A percentile compares a stretch with the other conserved stretches of the same genome.
Evolutionary conservation across 2,797 vertebrate genomes (phyloP).

Genomic region (Caiman crocodilus): DNA sequence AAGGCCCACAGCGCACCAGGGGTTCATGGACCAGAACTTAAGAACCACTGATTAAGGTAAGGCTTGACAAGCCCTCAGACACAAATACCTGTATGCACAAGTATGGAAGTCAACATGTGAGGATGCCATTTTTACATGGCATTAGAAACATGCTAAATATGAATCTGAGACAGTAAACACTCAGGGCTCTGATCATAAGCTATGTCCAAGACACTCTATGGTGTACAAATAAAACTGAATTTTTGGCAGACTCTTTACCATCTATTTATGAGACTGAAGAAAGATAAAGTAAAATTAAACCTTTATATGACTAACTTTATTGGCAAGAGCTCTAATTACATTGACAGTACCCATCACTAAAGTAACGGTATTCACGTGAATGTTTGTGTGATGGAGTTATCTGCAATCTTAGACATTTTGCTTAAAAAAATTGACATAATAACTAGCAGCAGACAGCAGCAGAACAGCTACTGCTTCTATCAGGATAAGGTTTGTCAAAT

Average conservation of each 20-base stretch:
- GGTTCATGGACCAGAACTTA: not conserved
- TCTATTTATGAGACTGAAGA: not conserved
- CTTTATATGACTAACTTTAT: not conserved
- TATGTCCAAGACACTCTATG: not conserved
- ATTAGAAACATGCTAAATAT: not conserved
- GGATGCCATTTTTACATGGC: not conserved
- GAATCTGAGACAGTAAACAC: not conserved
- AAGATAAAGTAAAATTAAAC: not conserved
- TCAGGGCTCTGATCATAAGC: not conserved
- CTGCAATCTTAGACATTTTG: not conserved
- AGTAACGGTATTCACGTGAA: not conserved
- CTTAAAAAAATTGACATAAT: not conserved
- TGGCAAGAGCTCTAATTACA: not conserved
- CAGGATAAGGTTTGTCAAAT: not conserved
- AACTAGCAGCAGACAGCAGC: not conserved
- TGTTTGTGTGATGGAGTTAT: not conserved
- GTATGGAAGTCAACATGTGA: not conserved
- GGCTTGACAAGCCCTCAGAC: not conserved
- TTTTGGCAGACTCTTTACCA: not conserved
- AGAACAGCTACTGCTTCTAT: not conserved
- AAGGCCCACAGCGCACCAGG: not conserved
- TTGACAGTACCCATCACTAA: not conserved
- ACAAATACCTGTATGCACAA: not conserved
- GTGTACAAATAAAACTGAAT: not conserved
- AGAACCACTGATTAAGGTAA: not conserved